Evolutionary conservation across 2,113 vertebrate genomes (phyloP), one percentile per base, ranked within the genome.

Genomic region (Bombycilla garrulus): DNA sequence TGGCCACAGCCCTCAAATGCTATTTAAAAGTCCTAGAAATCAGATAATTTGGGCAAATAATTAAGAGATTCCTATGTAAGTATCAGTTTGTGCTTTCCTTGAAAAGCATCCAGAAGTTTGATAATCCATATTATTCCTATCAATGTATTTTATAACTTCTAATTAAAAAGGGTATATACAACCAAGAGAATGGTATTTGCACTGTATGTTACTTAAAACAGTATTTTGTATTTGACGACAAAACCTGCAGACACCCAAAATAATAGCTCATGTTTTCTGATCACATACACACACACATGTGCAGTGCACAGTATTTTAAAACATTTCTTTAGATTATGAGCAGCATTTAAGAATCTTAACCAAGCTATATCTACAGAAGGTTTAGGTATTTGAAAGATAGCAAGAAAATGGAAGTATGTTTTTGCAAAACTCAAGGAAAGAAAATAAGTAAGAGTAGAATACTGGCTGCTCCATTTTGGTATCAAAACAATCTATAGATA

Each of bases 101-200:
- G 71, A 78, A 96, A 94, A 81, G 45, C 48, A 90, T 65, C 81
- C 47, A 64, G 12, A 94, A 73, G 45, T 65, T 69, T 86, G 81
- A 90, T 67, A 95, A 95, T 58, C 53, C 26, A 66, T 61, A 71
- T 42, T 77, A 86, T 72, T 93, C 93, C 78, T 51, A 92, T 71
- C 86, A 95, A 82, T 92, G 12, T 12, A 45, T 58, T 96, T 96
- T 66, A 83, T 78, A 87, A 80, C 65, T 95, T 82, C 54, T 58
- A 91, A 82, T 76, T 66, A 71, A 96, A 61, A 86, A 94, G 73
- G 47, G 88, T 54, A 97, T 62, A 60, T 5, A 17, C 44, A 81
- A 85, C 56, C 36, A 65, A 54, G 42, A 76, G 16, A 86, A 65
- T 15, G 12, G 22, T 38, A 93, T 40, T 76, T 78, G 22, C n/a